A percentile compares a stretch with the other conserved stretches of the same genome.
These are phyloP conservation scores for Antrozous pallidus DNA, from an alignment of 2,797 vertebrate genomes.

Conservation along the genomic window DNA sequence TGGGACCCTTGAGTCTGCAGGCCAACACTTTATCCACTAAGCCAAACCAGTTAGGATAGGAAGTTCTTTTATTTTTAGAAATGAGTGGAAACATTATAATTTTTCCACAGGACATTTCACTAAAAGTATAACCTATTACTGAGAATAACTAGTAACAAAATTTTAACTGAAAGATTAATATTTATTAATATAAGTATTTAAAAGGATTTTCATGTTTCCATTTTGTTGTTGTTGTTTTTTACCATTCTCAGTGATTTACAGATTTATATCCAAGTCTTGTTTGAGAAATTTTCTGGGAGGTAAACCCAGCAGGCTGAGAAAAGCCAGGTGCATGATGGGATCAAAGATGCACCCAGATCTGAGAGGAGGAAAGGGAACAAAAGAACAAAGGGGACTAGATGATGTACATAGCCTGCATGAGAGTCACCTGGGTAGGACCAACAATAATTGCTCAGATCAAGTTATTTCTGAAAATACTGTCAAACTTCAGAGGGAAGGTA, in stretches of 20 bases:
- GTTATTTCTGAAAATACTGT: constrained; percentile 39
- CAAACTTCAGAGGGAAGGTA: not conserved
- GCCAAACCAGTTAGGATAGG: not conserved
- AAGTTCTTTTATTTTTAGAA: constrained; percentile 44
- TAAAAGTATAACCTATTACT: constrained; percentile 37
- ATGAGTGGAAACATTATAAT: constrained; percentile 24
- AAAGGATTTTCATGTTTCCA: not conserved
- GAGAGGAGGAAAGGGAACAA: not conserved
- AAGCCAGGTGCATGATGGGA: not conserved
- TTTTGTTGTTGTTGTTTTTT: not conserved
- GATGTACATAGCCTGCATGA: not conserved
- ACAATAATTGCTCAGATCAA: constrained; percentile 23
- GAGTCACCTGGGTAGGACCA: not conserved
- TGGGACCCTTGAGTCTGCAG: no score
- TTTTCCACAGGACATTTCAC: constrained; percentile 9
- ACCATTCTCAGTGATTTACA: not conserved
- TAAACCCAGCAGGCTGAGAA: not conserved
- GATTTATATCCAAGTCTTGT: not conserved
- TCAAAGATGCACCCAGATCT: not conserved
- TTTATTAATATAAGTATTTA: constrained; percentile 1
- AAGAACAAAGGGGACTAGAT: not conserved
- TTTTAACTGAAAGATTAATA: constrained; percentile 34
- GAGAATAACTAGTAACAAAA: constrained; percentile 14
- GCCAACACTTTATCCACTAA: no score
- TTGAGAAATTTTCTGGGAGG: constrained; percentile 50